Evolutionary conservation across 2,797 vertebrate species (phyloP).

Genomic region (Anguilla anguilla): DNA sequence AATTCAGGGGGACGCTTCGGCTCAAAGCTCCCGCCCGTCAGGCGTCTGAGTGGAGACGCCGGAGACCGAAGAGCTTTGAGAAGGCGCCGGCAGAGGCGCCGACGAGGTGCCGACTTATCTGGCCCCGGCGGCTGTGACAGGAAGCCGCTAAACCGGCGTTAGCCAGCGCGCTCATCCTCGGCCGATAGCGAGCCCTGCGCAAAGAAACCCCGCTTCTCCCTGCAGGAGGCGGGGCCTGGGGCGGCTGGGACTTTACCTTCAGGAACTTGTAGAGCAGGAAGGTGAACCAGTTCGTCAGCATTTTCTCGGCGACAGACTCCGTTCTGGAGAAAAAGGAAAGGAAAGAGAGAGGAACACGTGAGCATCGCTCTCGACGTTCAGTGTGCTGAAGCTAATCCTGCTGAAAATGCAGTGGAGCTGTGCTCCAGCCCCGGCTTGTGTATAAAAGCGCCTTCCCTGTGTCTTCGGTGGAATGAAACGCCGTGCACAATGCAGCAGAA

Average conservation of each 20-base stretch:
- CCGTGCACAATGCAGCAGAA: not conserved
- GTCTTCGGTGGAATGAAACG: not conserved
- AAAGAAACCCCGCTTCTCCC: not conserved
- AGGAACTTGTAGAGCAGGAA: slow-evolving; percentile 83
- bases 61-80: not conserved
- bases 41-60: not conserved
- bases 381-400: not conserved
- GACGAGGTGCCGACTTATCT: not conserved
- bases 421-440: slow-evolving; percentile 1
- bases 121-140: not conserved
- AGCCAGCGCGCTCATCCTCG: not conserved
- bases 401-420: not conserved
- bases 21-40: not conserved
- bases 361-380: not conserved
- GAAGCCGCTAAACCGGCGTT: not conserved
- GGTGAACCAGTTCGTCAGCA: slow-evolving; percentile 85
- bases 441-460: not conserved
- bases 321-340: slow-evolving; percentile 61
- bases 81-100: not conserved
- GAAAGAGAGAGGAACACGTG: not conserved
- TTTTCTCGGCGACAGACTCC: slow-evolving; percentile 81
- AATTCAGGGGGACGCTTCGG: not conserved
- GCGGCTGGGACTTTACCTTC: slow-evolving; percentile 67
- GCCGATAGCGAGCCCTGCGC: not conserved
- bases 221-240: not conserved